These are phyloP conservation scores for Elaphurus davidianus DNA, from an alignment of 2,113 vertebrate species.

Conservation along the genomic window DNA sequence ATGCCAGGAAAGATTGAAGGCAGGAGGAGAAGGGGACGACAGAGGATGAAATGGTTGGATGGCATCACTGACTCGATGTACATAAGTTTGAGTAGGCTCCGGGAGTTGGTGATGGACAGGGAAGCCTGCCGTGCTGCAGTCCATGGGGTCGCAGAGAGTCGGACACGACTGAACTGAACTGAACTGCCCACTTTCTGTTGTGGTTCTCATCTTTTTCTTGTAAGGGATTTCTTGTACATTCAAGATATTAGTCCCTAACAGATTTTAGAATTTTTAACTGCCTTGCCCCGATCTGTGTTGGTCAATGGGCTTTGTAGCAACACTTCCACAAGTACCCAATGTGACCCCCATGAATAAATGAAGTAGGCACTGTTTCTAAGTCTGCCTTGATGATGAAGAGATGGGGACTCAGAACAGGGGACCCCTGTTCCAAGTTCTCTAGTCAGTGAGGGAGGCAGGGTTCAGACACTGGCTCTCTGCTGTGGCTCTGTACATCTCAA, in stretches of 20 bases:
- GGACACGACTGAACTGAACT: neutral
- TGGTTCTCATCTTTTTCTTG: neutral
- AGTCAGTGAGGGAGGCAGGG: neutral
- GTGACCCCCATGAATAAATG: neutral
- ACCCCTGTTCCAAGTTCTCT: neutral
- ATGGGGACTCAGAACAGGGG: too few species aligned
- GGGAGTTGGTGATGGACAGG: neutral
- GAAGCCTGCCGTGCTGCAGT: neutral
- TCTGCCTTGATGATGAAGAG: neutral
- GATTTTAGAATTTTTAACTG: neutral
- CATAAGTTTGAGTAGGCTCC: neutral
- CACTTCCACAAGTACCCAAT: neutral
- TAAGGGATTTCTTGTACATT: neutral
- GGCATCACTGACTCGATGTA: neutral
- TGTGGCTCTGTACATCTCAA: accelerated
- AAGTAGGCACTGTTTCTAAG: accelerated
- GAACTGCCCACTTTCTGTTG: neutral
- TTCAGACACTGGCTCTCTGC: accelerated
- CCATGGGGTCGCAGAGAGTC: neutral
- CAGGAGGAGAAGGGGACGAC: neutral
- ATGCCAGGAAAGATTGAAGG: neutral
- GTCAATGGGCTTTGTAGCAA: neutral
- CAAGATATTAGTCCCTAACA: too few species aligned
- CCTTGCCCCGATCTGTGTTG: neutral
- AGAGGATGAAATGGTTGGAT: neutral